These are phyloP conservation scores for Balearica regulorum DNA, from an alignment of 2,797 vertebrate species.

Conservation along the genomic window DNA sequence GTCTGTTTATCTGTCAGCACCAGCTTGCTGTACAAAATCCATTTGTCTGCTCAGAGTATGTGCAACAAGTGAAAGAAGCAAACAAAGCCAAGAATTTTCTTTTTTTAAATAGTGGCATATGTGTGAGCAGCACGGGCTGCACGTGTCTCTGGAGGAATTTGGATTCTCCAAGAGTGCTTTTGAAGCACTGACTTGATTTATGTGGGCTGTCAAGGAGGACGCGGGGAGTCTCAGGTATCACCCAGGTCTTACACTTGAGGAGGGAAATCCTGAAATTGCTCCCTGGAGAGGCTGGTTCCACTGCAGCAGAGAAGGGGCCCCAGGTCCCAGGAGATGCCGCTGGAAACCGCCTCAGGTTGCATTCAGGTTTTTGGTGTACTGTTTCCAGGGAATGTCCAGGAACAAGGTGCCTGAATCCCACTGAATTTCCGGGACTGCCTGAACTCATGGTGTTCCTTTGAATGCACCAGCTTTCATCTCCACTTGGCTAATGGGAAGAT, in stretches of 20 bases:
- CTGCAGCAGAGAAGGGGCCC: neutral
- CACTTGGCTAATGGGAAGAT: neutral
- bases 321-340: fast-evolving
- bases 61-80: neutral
- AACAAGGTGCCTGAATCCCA: neutral
- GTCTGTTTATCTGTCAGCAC: neutral
- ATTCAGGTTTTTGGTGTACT: neutral
- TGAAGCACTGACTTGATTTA: constrained; percentile 16
- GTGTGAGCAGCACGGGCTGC: neutral
- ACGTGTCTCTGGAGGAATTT: neutral
- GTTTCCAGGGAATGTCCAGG: neutral
- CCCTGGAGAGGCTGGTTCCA: neutral
- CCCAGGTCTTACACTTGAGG: neutral
- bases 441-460: neutral
- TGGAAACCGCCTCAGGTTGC: neutral
- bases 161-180: neutral
- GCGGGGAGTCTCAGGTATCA: neutral
- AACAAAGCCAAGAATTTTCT: neutral
- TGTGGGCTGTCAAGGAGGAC: neutral
- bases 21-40: neutral
- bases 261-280: neutral
- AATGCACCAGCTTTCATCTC: neutral
- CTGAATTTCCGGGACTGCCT: neutral
- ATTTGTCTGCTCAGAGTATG: neutral
- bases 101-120: neutral